phyloP scores from a whole-genome alignment of 2,888 invertebrate genomes.

The Heliconius hortense region DNA sequence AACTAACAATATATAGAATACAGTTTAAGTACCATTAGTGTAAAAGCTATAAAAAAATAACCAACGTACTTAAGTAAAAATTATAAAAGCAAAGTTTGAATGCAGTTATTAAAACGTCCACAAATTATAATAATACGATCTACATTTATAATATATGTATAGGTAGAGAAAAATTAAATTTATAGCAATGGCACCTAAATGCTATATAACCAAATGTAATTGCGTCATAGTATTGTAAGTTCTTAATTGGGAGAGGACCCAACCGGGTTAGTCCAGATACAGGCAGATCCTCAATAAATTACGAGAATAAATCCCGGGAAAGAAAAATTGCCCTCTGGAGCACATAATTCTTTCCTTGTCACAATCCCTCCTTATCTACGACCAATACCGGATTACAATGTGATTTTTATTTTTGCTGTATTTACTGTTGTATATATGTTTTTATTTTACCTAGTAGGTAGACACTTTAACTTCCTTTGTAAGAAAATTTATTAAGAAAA shows the following conservation, averaged over 20 bases:
- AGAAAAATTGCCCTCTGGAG: constrained; percentile 83
- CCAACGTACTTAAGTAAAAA: neutral
- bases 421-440: constrained; percentile 55
- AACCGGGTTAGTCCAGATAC: constrained; percentile 79
- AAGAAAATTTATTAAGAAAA: no score
- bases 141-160: no score
- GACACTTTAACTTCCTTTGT: constrained; percentile 35
- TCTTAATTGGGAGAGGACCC: constrained; percentile 73
- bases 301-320: constrained; percentile 81
- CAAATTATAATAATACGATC: neutral
- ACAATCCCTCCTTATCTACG: constrained; percentile 81
- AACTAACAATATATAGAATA: constrained; percentile 4
- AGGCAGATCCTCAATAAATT: constrained; percentile 81
- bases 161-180: no score
- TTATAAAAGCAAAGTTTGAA: neutral
- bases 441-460: constrained; percentile 32
- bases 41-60: neutral
- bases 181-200: constrained; percentile 1
- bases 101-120: neutral
- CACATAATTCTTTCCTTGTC: constrained; percentile 83
- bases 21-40: neutral
- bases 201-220: constrained; percentile 25
- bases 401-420: constrained; percentile 80
- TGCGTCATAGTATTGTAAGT: constrained; percentile 56
- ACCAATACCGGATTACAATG: constrained; percentile 82